Percentiles rank a stretch among this genome's conserved stretches.
These are phyloP conservation scores for Dinomys branickii DNA, from an alignment of 2,113 vertebrate species.

Conservation along the genomic window DNA sequence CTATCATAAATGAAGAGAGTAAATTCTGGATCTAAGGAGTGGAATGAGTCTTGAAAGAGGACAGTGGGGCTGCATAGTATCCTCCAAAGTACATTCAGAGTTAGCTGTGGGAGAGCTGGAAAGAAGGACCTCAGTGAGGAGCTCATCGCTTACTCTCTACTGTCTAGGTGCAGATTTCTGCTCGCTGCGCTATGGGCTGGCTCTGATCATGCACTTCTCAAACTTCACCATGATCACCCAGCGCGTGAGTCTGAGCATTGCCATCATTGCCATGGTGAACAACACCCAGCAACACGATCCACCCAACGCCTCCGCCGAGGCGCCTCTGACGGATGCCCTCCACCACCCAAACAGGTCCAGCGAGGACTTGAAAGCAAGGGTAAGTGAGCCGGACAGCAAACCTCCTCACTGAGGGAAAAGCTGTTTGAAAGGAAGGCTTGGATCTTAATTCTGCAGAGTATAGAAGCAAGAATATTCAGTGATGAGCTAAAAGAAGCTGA, in stretches of 20 bases:
- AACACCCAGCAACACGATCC: conserved; percentile 37
- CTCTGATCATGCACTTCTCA: conserved; percentile 90
- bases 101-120: background rate
- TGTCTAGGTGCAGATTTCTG: conserved; percentile 78
- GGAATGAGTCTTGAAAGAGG: background rate
- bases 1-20: background rate
- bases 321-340: background rate
- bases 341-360: background rate
- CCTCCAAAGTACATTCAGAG: background rate
- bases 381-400: background rate
- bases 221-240: conserved; percentile 90
- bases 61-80: no score
- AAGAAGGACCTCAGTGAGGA: background rate
- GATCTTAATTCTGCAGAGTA: background rate
- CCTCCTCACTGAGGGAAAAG: background rate
- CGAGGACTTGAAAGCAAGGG: conserved; percentile 25
- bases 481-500: background rate
- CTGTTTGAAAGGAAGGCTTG: background rate
- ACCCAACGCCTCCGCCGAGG: background rate
- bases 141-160: background rate
- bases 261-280: conserved; percentile 80
- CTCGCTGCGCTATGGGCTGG: conserved; percentile 88
- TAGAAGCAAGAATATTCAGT: background rate
- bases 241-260: conserved; percentile 85
- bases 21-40: background rate